Percentiles rank a stretch among this genome's conserved stretches.
Conservation (phyloP, 2,797 vertebrate genomes). For the Strix occidentalis region DNA sequence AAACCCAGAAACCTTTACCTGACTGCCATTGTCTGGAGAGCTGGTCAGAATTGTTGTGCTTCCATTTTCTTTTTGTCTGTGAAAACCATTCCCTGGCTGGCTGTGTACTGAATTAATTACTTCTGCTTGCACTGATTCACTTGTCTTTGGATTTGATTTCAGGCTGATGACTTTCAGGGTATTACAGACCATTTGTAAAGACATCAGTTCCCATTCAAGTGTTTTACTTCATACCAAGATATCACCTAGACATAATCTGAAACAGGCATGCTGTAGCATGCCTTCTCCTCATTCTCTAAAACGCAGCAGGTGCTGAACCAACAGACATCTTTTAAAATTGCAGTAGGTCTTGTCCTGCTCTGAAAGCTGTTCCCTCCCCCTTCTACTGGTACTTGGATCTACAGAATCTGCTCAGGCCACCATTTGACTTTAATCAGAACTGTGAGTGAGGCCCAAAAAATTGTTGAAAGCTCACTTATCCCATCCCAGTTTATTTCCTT, state of each 20-base stretch:
- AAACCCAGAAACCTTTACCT: not conserved
- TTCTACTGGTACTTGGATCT: not conserved
- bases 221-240: not conserved
- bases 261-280: not conserved
- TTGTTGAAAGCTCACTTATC: constrained; percentile 48
- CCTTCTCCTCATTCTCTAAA: not conserved
- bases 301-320: constrained; percentile 20
- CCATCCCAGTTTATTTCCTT: constrained; percentile 12
- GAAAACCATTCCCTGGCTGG: not conserved
- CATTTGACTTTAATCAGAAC: constrained; percentile 49
- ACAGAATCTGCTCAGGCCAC: not conserved
- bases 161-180: not conserved
- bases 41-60: not conserved
- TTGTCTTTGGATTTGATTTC: not conserved
- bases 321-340: not conserved
- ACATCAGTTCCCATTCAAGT: not conserved
- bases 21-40: not conserved
- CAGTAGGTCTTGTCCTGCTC: not conserved
- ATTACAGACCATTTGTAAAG: not conserved
- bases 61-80: not conserved
- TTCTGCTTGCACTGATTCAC: not conserved
- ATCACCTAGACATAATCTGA: not conserved
- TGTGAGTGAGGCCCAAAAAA: not conserved
- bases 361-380: not conserved
- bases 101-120: not conserved